Base-by-base conservation (phyloP, 2,113 vertebrate species). In the Montifringilla adamsi region DNA sequence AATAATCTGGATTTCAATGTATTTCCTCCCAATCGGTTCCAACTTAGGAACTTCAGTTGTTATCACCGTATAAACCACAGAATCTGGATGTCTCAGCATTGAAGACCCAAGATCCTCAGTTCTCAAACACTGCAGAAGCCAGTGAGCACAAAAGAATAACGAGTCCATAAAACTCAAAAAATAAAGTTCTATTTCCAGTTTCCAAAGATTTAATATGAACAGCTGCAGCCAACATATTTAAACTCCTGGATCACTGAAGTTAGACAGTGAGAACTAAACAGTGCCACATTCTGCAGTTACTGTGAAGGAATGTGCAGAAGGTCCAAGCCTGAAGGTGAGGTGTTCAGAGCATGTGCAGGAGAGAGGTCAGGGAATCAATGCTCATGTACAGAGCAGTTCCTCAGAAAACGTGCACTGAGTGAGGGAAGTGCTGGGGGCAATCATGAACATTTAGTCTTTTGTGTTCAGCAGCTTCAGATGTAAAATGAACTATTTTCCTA, bases 381-480 rank as follows among this genome's bases (percentile, higher is more conserved):
- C 0, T 4, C 4, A 23, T 1, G 6, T 4, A 62, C 3, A 7
- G 41, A 63, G 26, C 59, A 69, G 64, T 0, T 79, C 39, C 27
- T 43, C 58, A 41, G 56, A 60, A 73, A 60, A 43, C 0, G 0
- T 10, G 37, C 13, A 60, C 47, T 21, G 18, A 80, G 5, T 1
- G 11, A 95, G 33, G 5, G 24, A 28, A 43, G 28, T 1, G 5
- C 6, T 75, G 52, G 20, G 26, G 33, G 18, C 28, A 88, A 68
- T 35, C 0, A 0, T 3, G 41, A 50, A 37, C 23, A 5, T 18
- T 70, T 3, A 84, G 43, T 37, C 46, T 37, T 53, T 66, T 5
- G 0, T 15, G 30, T 31, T 74, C 72, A 72, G 27, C 84, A 89
- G 52, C 27, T 67, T 67, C 69, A 37, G 7, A 31, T 0, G 1